phyloP scores from a whole-genome alignment of 2,797 vertebrate genomes.

The Tragopan temminckii region DNA sequence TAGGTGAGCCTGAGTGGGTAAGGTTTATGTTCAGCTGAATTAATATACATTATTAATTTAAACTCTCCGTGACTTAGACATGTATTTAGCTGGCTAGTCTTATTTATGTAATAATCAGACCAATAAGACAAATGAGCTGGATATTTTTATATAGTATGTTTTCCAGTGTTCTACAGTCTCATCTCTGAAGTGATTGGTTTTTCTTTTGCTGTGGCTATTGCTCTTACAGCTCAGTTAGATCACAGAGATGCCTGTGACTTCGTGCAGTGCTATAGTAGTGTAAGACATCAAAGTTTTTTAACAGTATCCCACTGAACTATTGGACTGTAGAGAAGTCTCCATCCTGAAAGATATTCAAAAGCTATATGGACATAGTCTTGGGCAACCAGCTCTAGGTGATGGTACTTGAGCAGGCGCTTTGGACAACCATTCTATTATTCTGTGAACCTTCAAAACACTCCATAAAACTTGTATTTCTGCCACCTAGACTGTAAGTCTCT shows the following conservation, averaged over 20 bases:
- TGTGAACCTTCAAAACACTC: background rate
- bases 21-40: background rate
- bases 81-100: background rate
- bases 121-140: background rate
- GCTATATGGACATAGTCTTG: background rate
- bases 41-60: background rate
- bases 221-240: background rate
- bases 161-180: background rate
- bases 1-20: background rate
- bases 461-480: background rate
- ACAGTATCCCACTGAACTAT: background rate
- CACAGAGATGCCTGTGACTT: background rate
- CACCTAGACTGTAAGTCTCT: rapidly evolving
- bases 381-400: background rate
- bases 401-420: background rate
- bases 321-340: background rate
- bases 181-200: background rate
- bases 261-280: background rate
- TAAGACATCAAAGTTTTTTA: background rate
- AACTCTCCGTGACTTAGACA: background rate
- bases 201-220: background rate
- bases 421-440: background rate
- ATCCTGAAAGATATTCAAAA: background rate
- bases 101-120: background rate
- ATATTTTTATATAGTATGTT: background rate